Evolutionary conservation across 2,888 invertebrate genomes (phyloP), one percentile per base, ranked within the genome.

Genomic region (Mythimna lalbum): DNA sequence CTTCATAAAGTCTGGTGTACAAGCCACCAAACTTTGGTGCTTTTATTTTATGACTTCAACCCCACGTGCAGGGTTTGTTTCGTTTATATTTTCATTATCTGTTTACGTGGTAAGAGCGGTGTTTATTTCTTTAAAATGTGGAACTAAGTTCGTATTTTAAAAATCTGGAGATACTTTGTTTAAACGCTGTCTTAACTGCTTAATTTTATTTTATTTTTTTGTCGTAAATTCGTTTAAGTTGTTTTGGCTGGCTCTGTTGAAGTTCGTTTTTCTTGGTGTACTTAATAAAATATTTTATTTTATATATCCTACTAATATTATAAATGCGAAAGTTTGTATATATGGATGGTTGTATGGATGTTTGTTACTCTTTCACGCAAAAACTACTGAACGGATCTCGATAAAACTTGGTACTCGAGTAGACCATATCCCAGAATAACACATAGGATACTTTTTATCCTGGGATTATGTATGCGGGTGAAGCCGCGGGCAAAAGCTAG

Each of bases 21-120:
- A 62, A 69, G 31, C 66, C 31, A 43, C 67, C 10, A 61, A 79
- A 76, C 60, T 69, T 73, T 19, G 59, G 33, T 49, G 61, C 27
- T 63, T 61, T 68, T 57, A 70, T 65, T 82, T 80, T 70, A 67
- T 65, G 19, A 65, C 52, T 36, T 60, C 21, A 47, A 52, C 47
- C 31, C n/a, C 19, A 50, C 14, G 55, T 55, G 49, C 59, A 60
- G 7, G 59, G 39, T 69, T 59, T 69, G 39, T 72, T 74, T 70
- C 60, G 27, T 31, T 78, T 64, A 65, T 72, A 72, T 60, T 69
- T 60, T 66, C 50, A 70, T 70, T 64, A 66, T 64, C 53, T 71
- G 62, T 50, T 59, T 17, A 50, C 3, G 2, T 19, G n/a, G 2
- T 31, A 5, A 17, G 14, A 21, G 17, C 12, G 4, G 36, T 56